phyloP scores from a whole-genome alignment of 2,888 invertebrate species.

The Platycheirus rosarum region DNA sequence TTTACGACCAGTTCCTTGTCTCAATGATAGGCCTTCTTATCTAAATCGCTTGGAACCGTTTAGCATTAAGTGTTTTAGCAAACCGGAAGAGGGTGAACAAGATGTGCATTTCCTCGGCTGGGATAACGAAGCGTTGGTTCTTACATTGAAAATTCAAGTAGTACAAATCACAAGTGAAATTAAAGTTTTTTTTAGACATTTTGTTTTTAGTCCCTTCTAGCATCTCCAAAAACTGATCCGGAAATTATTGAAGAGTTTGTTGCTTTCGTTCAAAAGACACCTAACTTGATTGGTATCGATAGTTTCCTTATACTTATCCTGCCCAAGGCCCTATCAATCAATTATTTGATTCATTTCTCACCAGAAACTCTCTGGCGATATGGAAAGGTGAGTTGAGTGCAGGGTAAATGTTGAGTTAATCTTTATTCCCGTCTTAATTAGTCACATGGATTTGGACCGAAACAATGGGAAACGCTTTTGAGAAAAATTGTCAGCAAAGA shows the following conservation, averaged over 20 bases:
- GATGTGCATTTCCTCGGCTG: constrained; percentile 80
- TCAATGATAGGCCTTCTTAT: constrained; percentile 80
- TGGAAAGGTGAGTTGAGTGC: constrained; percentile 84
- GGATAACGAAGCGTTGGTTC: constrained; percentile 79
- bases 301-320: constrained; percentile 84
- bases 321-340: constrained; percentile 83
- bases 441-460: constrained; percentile 81
- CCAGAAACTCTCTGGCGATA: constrained; percentile 86
- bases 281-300: constrained; percentile 84
- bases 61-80: constrained; percentile 79
- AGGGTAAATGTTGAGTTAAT: background rate
- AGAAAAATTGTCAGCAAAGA: constrained; percentile 80
- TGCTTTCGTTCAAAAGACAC: constrained; percentile 85
- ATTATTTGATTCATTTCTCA: constrained; percentile 85
- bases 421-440: constrained; percentile 54
- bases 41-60: constrained; percentile 81
- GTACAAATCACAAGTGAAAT: background rate
- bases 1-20: constrained; percentile 80
- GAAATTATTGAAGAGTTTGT: constrained; percentile 84
- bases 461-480: constrained; percentile 81
- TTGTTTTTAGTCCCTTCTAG: constrained; percentile 82
- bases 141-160: constrained; percentile 80
- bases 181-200: background rate
- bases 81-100: constrained; percentile 79
- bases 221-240: constrained; percentile 83